These are phyloP conservation scores for Muntiacus muntjak DNA, from an alignment of 2,113 vertebrate species.

Conservation along the genomic window DNA sequence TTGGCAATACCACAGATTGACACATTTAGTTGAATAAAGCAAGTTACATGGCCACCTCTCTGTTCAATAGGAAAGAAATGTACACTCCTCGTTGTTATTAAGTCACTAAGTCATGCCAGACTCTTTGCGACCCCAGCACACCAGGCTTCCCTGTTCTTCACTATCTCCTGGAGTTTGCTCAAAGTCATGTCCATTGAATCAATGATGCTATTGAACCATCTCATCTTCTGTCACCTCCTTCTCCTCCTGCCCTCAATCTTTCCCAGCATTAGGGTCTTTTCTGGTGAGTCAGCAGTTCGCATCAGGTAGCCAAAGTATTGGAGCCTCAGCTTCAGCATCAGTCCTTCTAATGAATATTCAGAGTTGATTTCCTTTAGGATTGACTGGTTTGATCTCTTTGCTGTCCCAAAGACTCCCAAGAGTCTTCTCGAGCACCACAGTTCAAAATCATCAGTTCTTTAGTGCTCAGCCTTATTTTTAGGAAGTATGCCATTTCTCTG, in stretches of 20 bases:
- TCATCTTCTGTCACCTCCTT: neutral
- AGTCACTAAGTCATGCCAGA: neutral
- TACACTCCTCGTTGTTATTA: neutral
- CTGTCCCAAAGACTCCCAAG: too few relatives aligned
- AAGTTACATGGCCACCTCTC: neutral
- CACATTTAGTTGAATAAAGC: neutral
- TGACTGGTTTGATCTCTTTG: too few relatives aligned
- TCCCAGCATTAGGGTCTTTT: too few relatives aligned
- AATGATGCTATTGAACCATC: neutral
- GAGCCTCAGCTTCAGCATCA: too few relatives aligned
- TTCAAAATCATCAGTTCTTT: too few relatives aligned
- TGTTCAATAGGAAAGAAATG: neutral
- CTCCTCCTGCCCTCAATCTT: neutral
- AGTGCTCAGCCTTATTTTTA: neutral
- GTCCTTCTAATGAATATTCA: too few relatives aligned
- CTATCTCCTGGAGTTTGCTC: neutral
- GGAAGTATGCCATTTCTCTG: neutral
- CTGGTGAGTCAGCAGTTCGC: too few relatives aligned
- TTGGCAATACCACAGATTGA: neutral
- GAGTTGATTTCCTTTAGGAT: too few relatives aligned
- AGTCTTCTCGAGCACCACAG: too few relatives aligned
- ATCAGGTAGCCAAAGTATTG: too few relatives aligned
- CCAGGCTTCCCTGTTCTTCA: neutral
- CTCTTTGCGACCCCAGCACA: neutral
- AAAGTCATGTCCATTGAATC: neutral